phyloP scores from a whole-genome alignment of 2,113 vertebrate species.

The Gobio gobio region DNA sequence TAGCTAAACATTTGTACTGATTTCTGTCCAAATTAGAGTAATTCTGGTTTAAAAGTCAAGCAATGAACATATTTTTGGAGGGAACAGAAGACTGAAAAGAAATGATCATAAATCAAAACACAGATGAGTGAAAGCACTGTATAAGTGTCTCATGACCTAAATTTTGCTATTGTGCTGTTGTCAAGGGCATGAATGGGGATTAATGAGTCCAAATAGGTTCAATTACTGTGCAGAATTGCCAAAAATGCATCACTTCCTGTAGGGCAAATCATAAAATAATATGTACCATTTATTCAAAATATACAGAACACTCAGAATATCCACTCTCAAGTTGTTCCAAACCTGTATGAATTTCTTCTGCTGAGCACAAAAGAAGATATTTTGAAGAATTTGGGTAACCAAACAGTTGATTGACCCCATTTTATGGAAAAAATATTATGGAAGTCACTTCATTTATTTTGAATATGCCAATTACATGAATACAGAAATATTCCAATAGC shows the following conservation, averaged over 20 bases:
- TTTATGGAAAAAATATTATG: no score
- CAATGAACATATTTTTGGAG: background rate
- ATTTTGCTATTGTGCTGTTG: constrained; percentile 12
- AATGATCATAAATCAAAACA: constrained; percentile 16
- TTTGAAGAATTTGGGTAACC: no score
- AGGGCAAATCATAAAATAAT: background rate
- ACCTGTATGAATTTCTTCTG: no score
- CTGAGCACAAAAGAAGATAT: no score
- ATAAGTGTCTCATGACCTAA: constrained; percentile 2
- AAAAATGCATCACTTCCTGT: background rate
- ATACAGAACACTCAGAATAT: background rate
- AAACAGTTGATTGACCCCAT: no score
- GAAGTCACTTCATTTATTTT: background rate
- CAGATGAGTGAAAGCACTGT: constrained; percentile 1
- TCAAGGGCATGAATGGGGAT: background rate
- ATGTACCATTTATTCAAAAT: background rate
- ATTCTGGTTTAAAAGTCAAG: background rate
- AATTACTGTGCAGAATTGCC: background rate
- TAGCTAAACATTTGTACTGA: background rate
- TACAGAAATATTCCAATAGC: background rate
- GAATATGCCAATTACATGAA: background rate
- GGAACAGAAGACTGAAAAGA: background rate
- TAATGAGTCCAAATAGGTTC: constrained; percentile 10
- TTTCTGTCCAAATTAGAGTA: background rate
- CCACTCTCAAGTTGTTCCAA: no score